Percentiles rank a stretch among this genome's conserved stretches.
These are phyloP conservation scores for Drosophila tristis DNA, from an alignment of 1,140 invertebrate species.

Conservation along the genomic window DNA sequence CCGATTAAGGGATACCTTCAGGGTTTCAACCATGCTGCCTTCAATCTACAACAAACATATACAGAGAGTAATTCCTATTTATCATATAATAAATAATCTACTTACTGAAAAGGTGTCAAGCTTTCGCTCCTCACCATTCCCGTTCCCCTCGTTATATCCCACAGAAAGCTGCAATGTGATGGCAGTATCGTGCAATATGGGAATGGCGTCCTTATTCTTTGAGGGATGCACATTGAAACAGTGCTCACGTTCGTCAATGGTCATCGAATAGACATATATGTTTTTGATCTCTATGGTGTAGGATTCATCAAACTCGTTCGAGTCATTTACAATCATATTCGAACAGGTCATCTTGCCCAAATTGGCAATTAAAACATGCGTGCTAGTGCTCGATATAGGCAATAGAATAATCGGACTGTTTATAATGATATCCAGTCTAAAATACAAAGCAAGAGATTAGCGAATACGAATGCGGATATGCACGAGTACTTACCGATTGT, in stretches of 20 bases:
- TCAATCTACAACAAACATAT: conserved; percentile 86
- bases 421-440: conserved; percentile 89
- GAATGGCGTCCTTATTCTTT: conserved; percentile 71
- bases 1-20: conserved; percentile 93
- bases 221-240: conserved; percentile 65
- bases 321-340: conserved; percentile 32
- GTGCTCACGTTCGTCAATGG: conserved; percentile 84
- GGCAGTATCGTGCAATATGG: conserved; percentile 88
- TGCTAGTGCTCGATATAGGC: conserved; percentile 90
- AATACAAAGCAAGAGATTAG: conserved; percentile 15
- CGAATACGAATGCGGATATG: not conserved
- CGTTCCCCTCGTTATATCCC: conserved; percentile 82
- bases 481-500: conserved; percentile 43
- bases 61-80: too few species aligned
- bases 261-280: conserved; percentile 94
- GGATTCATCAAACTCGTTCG: conserved; percentile 36
- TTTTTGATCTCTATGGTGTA: conserved; percentile 88
- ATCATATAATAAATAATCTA: conserved; percentile 84
- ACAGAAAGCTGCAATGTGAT: conserved; percentile 86
- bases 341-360: conserved; percentile 93
- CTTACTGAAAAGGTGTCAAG: conserved; percentile 59
- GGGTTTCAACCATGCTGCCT: conserved; percentile 92
- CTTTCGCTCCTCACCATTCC: conserved; percentile 54
- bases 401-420: conserved; percentile 96
- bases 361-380: conserved; percentile 95